Evolutionary conservation across 2,888 invertebrate species (phyloP).

Genomic region (Caenorhabditis angaria): DNA sequence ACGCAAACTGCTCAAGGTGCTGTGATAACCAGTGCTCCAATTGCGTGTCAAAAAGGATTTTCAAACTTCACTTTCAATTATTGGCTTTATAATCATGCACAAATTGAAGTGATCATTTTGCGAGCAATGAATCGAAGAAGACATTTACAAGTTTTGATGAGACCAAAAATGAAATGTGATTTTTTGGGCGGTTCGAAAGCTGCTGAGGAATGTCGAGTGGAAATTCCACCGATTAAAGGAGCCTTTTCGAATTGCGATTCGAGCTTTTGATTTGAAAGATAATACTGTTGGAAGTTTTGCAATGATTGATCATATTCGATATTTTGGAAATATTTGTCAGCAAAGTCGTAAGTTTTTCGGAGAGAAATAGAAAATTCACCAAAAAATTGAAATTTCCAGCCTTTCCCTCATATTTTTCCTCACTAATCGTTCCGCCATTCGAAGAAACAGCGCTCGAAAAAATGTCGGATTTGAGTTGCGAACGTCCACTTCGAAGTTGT

Average conservation of each 20-base stretch:
- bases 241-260: constrained; percentile 67
- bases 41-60: constrained; percentile 67
- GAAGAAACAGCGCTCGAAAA: constrained; percentile 39
- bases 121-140: constrained; percentile 52
- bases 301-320: constrained; percentile 63
- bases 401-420: constrained; percentile 45
- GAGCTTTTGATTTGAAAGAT: constrained; percentile 64
- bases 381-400: constrained; percentile 26
- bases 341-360: constrained; percentile 51
- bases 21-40: constrained; percentile 67
- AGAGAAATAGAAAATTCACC: neutral
- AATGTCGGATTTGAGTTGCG: constrained; percentile 57
- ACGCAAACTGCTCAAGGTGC: constrained; percentile 63
- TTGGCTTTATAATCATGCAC: constrained; percentile 70
- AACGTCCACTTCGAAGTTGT: constrained; percentile 38
- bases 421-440: constrained; percentile 36
- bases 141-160: constrained; percentile 59
- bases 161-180: constrained; percentile 65
- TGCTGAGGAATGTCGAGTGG: constrained; percentile 45
- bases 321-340: constrained; percentile 63
- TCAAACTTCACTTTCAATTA: constrained; percentile 67
- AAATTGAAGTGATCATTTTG: constrained; percentile 67
- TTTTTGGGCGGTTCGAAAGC: constrained; percentile 51
- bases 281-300: constrained; percentile 63
- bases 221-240: constrained; percentile 61